Conservation (phyloP, 2,113 vertebrate genomes). For the Poeciliopsis prolifica region DNA sequence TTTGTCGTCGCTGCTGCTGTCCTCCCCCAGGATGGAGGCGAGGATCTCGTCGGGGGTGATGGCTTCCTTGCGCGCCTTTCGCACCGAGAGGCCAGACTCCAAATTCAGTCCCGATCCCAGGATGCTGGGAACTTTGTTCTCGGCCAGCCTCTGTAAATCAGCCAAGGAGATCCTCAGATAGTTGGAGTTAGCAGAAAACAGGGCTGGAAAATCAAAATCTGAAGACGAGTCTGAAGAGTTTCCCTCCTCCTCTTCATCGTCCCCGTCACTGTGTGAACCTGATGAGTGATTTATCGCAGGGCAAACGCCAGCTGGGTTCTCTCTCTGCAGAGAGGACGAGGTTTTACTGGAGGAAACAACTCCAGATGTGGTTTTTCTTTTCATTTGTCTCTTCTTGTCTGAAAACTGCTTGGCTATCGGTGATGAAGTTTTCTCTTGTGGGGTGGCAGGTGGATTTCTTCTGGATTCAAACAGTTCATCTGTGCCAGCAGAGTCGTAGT, state of each 20-base stretch:
- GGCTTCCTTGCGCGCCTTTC: conserved; percentile 46
- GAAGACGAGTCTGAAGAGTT: conserved; percentile 59
- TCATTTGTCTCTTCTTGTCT: conserved; percentile 14
- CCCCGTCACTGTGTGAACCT: conserved; percentile 23
- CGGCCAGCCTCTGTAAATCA: conserved; percentile 83
- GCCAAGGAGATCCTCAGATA: conserved; percentile 82
- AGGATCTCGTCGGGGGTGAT: conserved; percentile 87
- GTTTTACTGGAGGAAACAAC: conserved; percentile 62
- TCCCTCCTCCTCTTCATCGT: conserved; percentile 30
- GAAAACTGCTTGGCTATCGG: not conserved
- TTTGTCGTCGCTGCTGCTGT: conserved; percentile 63
- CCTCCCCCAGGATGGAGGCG: conserved; percentile 81
- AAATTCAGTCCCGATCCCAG: not conserved
- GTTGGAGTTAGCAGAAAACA: conserved; percentile 83
- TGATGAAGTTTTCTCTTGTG: not conserved
- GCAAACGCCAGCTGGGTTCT: not conserved
- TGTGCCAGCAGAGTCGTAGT: conserved; percentile 88
- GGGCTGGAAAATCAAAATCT: conserved; percentile 84
- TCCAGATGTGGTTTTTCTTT: conserved; percentile 11
- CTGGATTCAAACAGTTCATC: conserved; percentile 87
- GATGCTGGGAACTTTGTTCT: conserved; percentile 22
- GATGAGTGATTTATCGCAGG: not conserved
- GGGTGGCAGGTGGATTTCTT: conserved; percentile 29
- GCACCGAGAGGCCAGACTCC: not conserved
- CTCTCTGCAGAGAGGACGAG: not conserved